These are phyloP conservation scores for Nothura maculosa DNA, from an alignment of 2,797 vertebrate genomes.

Conservation along the genomic window DNA sequence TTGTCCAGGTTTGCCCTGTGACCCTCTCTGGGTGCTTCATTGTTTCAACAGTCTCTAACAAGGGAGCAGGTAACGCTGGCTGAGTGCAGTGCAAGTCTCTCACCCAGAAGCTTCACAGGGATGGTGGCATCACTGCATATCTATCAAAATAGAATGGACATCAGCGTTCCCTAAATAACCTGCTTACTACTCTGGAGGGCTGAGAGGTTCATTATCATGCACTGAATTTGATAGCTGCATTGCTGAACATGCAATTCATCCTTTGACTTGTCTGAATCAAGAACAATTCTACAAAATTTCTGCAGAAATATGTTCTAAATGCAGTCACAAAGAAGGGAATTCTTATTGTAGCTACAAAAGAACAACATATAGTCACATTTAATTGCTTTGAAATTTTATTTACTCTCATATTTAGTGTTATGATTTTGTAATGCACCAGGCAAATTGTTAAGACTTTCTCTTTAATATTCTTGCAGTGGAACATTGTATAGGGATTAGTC, in stretches of 20 bases:
- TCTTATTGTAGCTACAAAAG: neutral
- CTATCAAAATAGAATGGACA: neutral
- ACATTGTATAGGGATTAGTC: neutral
- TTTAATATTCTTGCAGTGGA: neutral
- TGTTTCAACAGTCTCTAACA: neutral
- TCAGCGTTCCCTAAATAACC: constrained; percentile 9
- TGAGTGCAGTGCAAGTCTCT: neutral
- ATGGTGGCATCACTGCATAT: neutral
- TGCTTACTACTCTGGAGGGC: constrained; percentile 3
- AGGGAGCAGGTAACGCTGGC: neutral
- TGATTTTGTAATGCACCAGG: neutral
- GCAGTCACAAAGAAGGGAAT: neutral
- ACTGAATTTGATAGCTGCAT: neutral
- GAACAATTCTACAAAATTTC: neutral
- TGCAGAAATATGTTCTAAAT: neutral
- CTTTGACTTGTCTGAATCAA: constrained; percentile 16
- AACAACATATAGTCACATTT: neutral
- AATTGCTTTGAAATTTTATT: constrained; percentile 9
- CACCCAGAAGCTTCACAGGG: neutral
- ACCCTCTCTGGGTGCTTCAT: neutral
- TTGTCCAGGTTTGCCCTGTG: neutral
- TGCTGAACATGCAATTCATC: neutral
- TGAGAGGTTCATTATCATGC: neutral
- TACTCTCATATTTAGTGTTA: neutral
- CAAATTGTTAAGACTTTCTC: neutral